Base-by-base conservation (phyloP, 37 sponge, comb jelly and placozoan species). In the Bolinopsis microptera region DNA sequence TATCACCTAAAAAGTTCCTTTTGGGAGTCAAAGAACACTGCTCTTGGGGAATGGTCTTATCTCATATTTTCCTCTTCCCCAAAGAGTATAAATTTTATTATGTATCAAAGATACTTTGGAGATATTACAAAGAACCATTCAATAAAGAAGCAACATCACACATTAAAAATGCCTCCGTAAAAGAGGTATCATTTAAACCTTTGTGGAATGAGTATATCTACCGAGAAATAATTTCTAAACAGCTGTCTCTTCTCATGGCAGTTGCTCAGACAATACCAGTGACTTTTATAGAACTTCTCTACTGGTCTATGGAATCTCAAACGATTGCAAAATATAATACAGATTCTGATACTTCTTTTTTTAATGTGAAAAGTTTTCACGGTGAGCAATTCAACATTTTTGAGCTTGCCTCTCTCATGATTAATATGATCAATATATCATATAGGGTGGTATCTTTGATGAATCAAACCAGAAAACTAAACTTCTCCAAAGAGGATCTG, bases 321-420 rank as follows among this genome's bases (percentile, higher is more conserved):
- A 35, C 1, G 27, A 77, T 77, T 21, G 80, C 80, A 48, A 48
- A 5, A 48, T 48, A 48, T 13, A 48, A 48, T 32, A 33, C 35
- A 32, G 80, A 77, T 16, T 35, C 80, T 32, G 32, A 77, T 3
- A 32, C 1, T 32, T 77, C 80, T 34, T 77, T 77, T 36, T 77
- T 77, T 34, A 32, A 77, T 77, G 80, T 77, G 35, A 77, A 27
- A 32, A 77, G 35, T 34, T 77, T 77, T 9, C 18, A 16, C 33
- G 80, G 80, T 35, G 80, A 32, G 22, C 36, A 77, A 35, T 77
- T 77, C 32, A 77, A 77, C 80, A 77, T 77, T 77, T 32, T 77
- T 35, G 80, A 77, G 37, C 32, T 77, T 27, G 36, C 32, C 35
- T 35, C 35, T 77, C 32, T 77, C 3, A 22, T 77, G 1, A 13